Evolutionary conservation across 2,113 vertebrate species (phyloP), one percentile per base, ranked within the genome.

Genomic region (Delphinapterus leucas): DNA sequence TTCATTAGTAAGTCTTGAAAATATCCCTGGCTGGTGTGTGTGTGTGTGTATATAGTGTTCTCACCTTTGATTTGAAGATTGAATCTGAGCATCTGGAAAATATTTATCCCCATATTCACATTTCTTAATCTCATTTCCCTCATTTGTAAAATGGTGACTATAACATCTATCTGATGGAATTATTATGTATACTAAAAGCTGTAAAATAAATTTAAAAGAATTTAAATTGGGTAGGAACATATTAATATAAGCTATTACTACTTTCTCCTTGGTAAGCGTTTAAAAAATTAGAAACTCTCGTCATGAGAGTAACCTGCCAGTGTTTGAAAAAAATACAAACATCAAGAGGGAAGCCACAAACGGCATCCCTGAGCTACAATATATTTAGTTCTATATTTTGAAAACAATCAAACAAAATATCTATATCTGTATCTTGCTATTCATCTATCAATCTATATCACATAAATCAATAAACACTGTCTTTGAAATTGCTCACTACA

Each of bases 51-150:
- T 92, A 55, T 85, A 28, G 2, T 86, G 70, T 4, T 80, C 38
- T 33, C 31, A 88, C 21, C 28, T 81, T 55, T 88, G 26, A 55
- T 71, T 84, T 90, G 88, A 47, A 90, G 55, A 96, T 26, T 79
- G 25, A 88, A 82, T 85, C 70, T 96, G 44, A 94, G 3, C 26
- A 70, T 13, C 80, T 80, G 10, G 21, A 71, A 79, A 81, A 76
- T 61, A 41, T 81, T 33, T 60, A 61, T 8, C 23, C 2, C 18
- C 21, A 25, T 63, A 44, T 86, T 89, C 67, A 73, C 13, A 76
- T 79, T 79, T 97, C 55, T 88, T 65, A 84, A 83, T 90, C 15
- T 95, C 6, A 96, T 71, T 58, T 81, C 23, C 61, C 28, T 93
- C 12, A 70, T 90, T 81, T 94, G 25, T 67, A 77, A 28, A 84